Evolutionary conservation across 2,113 vertebrate genomes (phyloP), one percentile per base, ranked within the genome.

Genomic region (Damaliscus lunatus): DNA sequence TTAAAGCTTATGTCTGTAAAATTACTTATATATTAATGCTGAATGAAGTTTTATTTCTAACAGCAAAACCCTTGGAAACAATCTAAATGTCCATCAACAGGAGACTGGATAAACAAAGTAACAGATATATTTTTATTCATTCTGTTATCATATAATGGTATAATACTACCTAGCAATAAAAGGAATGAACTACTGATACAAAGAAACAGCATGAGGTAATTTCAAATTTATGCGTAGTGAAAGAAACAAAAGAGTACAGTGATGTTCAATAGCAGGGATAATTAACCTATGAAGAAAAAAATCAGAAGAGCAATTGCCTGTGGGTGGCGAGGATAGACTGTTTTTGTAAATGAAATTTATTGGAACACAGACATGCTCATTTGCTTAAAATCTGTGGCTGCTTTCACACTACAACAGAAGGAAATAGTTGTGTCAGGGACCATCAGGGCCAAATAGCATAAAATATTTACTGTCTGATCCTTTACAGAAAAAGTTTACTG

Each of bases 331-430:
- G 77, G 36, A 82, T 81, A 74, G 8, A 14, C 4, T 60, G 29
- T 84, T 97, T 60, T 88, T 88, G 40, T 94, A 86, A 98, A 94
- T 74, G 95, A 85, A 95, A 94, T 80, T 52, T 43, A 40, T 55
- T 82, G 88, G 78, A 81, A 55, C 17, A 33, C 12, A 88, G 57
- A 80, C 57, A 71, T 6, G 48, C 2, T 96, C 33, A 14, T 84
- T 93, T 93, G 52, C 88, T 88, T 80, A n/a, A 53, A 19, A 46
- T 55, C 74, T 84, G 13, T 91, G 64, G 36, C 48, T 74, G 14
- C 2, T 4, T 59, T 96, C 82, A 93, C 48, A 43, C 64, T 33
- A 12, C 29, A 67, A 4, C 16, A 23, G 33, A 91, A 48, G 43
- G 52, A 81, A 88, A 19, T 43, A 91, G 3, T 62, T 48, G 13